Evolutionary conservation across 2,113 vertebrate genomes (phyloP).

Genomic region (Chloebia gouldiae): DNA sequence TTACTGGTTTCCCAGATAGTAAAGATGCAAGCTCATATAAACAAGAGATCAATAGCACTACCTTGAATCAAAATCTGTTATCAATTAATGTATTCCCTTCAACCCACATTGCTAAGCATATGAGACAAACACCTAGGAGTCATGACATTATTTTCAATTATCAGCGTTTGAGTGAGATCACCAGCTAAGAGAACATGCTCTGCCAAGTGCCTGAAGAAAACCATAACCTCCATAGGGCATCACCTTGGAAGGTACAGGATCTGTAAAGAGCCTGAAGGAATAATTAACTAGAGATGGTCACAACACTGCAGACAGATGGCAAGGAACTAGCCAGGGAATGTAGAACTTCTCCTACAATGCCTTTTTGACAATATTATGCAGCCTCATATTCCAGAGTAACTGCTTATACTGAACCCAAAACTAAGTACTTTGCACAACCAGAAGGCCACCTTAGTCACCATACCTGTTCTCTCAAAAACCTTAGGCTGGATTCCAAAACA

Average conservation of each 20-base stretch:
- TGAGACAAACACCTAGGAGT: neutral
- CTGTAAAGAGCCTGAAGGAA: slow-evolving; percentile 20
- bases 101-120: neutral
- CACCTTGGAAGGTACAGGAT: slow-evolving; percentile 2
- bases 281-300: slow-evolving; percentile 33
- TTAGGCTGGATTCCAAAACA: neutral
- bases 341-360: neutral
- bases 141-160: slow-evolving; percentile 21
- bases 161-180: neutral
- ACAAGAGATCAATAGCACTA: neutral
- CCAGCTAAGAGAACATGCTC: neutral
- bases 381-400: neutral
- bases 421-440: neutral
- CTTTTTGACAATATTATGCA: neutral
- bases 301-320: slow-evolving; percentile 13
- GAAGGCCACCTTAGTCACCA: neutral
- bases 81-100: neutral
- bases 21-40: neutral
- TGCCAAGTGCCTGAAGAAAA: slow-evolving; percentile 23
- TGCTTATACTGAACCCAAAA: neutral
- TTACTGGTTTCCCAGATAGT: neutral
- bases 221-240: neutral
- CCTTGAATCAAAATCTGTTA: neutral
- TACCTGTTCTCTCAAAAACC: neutral
- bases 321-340: slow-evolving; percentile 1